phyloP scores from a whole-genome alignment of 2,797 vertebrate genomes.

The Heteromormyrus szaboi region DNA sequence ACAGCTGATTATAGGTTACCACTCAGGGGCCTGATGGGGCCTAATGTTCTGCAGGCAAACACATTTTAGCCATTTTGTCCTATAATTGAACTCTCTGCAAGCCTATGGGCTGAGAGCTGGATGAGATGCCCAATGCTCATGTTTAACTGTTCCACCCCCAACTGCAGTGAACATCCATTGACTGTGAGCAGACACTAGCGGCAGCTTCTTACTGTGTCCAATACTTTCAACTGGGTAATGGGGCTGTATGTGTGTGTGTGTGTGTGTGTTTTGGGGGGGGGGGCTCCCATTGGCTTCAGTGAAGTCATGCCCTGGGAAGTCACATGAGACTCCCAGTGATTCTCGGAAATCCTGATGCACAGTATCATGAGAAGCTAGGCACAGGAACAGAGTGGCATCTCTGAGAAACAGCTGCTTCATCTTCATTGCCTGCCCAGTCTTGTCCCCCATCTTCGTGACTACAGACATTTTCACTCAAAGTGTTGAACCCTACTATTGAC shows the following conservation, averaged over 20 bases:
- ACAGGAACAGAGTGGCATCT: not conserved
- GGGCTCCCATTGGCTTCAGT: not conserved
- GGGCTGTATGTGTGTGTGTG: not conserved
- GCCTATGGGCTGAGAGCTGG: not conserved
- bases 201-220: not conserved
- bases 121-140: not conserved
- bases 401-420: not conserved
- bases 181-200: not conserved
- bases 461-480: not conserved
- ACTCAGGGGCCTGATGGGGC: too few species aligned
- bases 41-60: not conserved
- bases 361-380: not conserved
- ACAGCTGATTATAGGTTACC: not conserved
- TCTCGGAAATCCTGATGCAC: not conserved
- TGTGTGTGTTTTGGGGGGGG: not conserved
- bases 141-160: not conserved
- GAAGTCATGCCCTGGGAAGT: not conserved
- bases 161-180: not conserved
- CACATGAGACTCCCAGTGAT: not conserved
- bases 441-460: not conserved
- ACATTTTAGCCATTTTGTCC: not conserved
- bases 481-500: not conserved
- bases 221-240: not conserved
- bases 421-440: not conserved
- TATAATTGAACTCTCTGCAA: not conserved